phyloP scores from a whole-genome alignment of 2,888 invertebrate genomes.

The Orgyia antiqua region DNA sequence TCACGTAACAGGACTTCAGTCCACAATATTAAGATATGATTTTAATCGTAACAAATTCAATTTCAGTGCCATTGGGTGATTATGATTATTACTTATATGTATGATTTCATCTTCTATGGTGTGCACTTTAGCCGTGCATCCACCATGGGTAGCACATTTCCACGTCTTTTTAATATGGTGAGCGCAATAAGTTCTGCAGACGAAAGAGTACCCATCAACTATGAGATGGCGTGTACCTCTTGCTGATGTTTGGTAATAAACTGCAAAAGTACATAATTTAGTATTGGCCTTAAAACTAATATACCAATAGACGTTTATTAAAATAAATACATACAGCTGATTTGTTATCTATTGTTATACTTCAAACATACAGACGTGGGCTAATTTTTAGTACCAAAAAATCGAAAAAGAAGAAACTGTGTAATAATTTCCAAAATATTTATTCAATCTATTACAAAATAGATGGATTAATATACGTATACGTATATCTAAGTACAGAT shows the following conservation, averaged over 20 bases:
- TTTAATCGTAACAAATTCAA: conserved; percentile 19
- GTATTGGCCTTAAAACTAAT: background rate
- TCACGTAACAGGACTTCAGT: conserved; percentile 5
- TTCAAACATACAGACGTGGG: too few relatives aligned
- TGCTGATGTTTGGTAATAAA: conserved; percentile 48
- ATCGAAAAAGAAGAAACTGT: too few relatives aligned
- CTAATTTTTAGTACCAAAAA: too few relatives aligned
- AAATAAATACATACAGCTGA: too few relatives aligned
- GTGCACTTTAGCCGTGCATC: conserved; percentile 54
- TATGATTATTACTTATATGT: conserved; percentile 41
- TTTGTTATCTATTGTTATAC: background rate
- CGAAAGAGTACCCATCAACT: conserved; percentile 48
- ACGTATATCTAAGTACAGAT: too few relatives aligned
- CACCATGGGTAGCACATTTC: conserved; percentile 50
- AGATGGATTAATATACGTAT: too few relatives aligned
- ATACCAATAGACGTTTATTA: too few relatives aligned
- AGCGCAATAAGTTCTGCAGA: conserved; percentile 50
- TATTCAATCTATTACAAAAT: too few relatives aligned
- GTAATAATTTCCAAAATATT: too few relatives aligned
- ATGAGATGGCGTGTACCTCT: conserved; percentile 51
- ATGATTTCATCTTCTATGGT: conserved; percentile 48
- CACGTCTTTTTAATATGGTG: conserved; percentile 48
- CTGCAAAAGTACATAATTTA: conserved; percentile 34
- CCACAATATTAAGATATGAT: conserved; percentile 12
- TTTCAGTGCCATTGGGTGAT: conserved; percentile 29